These are phyloP conservation scores for Bimastos eiseni DNA, from an alignment of 2,888 invertebrate species.

Conservation along the genomic window DNA sequence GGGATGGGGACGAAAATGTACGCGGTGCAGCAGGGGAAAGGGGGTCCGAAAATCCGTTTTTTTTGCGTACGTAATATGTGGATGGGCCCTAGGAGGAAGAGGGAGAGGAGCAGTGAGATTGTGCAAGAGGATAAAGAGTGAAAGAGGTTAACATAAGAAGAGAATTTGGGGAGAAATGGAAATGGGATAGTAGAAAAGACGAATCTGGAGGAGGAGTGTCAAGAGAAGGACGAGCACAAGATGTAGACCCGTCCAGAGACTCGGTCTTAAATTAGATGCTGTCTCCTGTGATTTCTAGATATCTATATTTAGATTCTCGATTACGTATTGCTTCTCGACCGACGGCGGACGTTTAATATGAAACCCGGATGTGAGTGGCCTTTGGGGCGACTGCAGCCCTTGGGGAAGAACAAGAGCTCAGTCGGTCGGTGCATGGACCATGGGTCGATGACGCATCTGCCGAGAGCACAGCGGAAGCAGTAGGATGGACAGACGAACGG, in stretches of 20 bases:
- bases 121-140: background rate
- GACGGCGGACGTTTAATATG: background rate
- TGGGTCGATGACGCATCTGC: background rate
- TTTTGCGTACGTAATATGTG: too few relatives aligned
- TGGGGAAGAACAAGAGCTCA: background rate
- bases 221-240: background rate
- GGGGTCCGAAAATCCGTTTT: too few relatives aligned
- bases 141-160: background rate
- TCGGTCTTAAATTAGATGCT: background rate
- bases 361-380: background rate
- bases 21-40: too few relatives aligned
- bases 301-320: background rate
- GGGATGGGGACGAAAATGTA: too few relatives aligned
- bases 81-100: too few relatives aligned
- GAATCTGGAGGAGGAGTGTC: background rate
- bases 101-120: background rate
- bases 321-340: background rate
- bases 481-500: too few relatives aligned
- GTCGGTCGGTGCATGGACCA: background rate
- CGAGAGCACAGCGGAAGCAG: background rate
- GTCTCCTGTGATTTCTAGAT: background rate
- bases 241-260: background rate
- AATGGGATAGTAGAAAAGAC: background rate
- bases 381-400: background rate
- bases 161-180: background rate